Base-by-base conservation (phyloP, 2,113 vertebrate species). In the Phocoena phocoena region DNA sequence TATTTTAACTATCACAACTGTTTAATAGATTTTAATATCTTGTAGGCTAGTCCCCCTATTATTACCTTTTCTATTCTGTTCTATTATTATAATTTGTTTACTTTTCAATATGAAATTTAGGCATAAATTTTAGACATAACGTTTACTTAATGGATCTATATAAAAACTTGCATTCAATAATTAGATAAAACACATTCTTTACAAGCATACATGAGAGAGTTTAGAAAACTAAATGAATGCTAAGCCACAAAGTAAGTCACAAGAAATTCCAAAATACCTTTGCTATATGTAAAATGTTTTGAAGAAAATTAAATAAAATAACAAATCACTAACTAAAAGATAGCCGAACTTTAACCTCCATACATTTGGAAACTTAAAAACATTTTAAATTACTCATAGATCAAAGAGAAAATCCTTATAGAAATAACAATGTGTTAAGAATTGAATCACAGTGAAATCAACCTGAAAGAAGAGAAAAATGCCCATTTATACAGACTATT, bases 251-350 rank as follows among this genome's bases (percentile, higher is more conserved):
- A 84, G 63, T 14, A 33, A 71, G 44, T 82, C 71, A 93, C 26
- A 73, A 73, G 47, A 85, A 68, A 88, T 50, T 60, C 38, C 15
- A 47, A 92, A 93, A 28, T 44, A 68, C 23, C 47, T 38, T 3
- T 68, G 15, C 26, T 47, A 41, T 1, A 2, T 62, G 41, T 77
- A 41, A 82, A 6, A 23, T 41, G 71, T 85, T 82, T 50, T 60
- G 31, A 88, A 84, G 28, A 91, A 76, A 85, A 44, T 87, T 62
- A 92, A 97, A 68, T 76, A 74, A 92, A 87, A 93, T 76, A 74
- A n/a, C 47, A 62, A 70, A 21, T 44, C 6, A 65, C 68, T 33
- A 83, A 70, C 36, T 76, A 83, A 94, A 88, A 89, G 13, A 26
- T 7, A 53, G 53, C 3, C 25, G 41, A 18, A 41, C 31, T 93